Base-by-base conservation (phyloP, 2,113 vertebrate species). In the Odontophorus gujanensis region DNA sequence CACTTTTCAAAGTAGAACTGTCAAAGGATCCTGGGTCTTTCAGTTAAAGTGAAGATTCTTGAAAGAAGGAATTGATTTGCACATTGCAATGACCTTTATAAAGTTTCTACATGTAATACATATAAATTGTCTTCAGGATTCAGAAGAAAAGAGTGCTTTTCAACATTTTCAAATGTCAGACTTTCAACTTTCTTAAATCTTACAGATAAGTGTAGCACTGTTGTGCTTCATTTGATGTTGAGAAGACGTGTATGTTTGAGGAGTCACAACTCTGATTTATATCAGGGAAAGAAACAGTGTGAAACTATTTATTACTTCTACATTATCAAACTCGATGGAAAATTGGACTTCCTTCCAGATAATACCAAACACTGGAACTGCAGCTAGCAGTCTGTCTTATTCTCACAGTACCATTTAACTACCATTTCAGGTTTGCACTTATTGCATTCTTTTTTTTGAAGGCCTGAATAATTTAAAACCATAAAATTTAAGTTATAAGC, bases 401-500 rank as follows among this genome's bases (percentile, higher is more conserved):
- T 36, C 45, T 34, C 26, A 34, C 32, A 40, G 4, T 50, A 4
- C 20, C 61, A 9, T 51, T 38, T 38, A 89, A 34, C 8, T 72
- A 18, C 42, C 6, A 2, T 32, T 78, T 45, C 28, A 50, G 71
- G 26, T 47, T 50, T 81, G n/a, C 20, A 11, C 4, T 7, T 67
- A 51, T 36, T 65, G 10, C 0, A 0, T 40, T n/a, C 18, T 2
- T 0, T 43, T 91, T 81, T 91, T 58, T 76, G 71, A 73, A 73
- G 63, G 36, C 9, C 12, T 28, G 48, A 77, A 62, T 61, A 75
- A 87, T 43, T 34, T 67, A 50, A 88, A 75, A 62, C 53, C 45
- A 95, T 65, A 91, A 89, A 87, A 85, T 65, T 34, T 65, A 79
- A 79, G 63, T 65, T 38, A 34, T 11, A 40, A 76, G 18, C 20